These are phyloP conservation scores for Centropus bengalensis DNA, from an alignment of 2,113 vertebrate genomes.

Conservation along the genomic window DNA sequence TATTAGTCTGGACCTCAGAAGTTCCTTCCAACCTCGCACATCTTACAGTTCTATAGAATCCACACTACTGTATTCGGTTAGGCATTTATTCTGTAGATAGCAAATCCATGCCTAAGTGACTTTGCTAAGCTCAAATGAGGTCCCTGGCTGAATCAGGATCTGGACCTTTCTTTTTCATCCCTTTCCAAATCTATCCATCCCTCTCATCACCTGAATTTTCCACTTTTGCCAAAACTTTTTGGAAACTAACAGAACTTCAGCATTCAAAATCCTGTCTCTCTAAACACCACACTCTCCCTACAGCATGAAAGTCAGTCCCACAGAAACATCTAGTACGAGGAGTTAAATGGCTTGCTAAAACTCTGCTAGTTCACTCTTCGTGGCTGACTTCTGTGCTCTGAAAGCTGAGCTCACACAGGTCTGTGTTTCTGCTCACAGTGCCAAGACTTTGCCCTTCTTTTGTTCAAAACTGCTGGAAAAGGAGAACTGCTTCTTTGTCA, in stretches of 20 bases:
- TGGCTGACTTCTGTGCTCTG: neutral
- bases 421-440: neutral
- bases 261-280: neutral
- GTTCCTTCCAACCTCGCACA: neutral
- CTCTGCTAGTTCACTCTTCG: neutral
- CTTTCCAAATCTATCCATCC: neutral
- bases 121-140: neutral
- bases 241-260: neutral
- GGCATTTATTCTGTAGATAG: neutral
- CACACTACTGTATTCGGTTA: neutral
- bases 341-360: neutral
- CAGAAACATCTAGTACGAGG: neutral
- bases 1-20: neutral
- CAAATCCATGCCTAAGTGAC: neutral
- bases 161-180: neutral
- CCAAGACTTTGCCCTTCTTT: neutral
- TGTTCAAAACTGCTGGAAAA: slow-evolving; percentile 34
- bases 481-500: neutral
- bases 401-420: slow-evolving; percentile 2
- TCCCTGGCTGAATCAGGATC: neutral
- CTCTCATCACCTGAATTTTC: neutral
- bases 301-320: neutral
- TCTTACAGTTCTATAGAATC: neutral
- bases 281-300: neutral
- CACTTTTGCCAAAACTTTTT: neutral